phyloP scores from a whole-genome alignment of 1,140 invertebrate species.

The Drosophila setifemur region DNA sequence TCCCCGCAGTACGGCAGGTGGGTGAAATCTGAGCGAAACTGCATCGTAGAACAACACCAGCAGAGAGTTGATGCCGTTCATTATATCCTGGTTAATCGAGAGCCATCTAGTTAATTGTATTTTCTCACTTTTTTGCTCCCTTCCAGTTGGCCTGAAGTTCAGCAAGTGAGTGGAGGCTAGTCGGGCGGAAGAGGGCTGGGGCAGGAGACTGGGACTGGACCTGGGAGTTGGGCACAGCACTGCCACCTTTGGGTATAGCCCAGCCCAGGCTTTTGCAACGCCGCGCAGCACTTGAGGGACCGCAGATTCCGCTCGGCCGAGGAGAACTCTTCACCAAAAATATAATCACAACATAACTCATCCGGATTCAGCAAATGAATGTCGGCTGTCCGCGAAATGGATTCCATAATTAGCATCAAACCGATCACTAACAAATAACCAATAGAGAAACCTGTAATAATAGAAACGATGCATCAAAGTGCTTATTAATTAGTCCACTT shows the following conservation, averaged over 20 bases:
- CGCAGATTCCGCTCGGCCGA: not conserved
- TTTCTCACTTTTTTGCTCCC: not conserved
- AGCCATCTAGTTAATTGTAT: constrained; percentile 12
- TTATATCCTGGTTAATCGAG: constrained; percentile 18
- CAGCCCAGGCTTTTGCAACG: not conserved
- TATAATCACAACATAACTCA: constrained; percentile 19
- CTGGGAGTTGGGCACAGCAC: not conserved
- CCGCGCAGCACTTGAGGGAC: constrained; percentile 23
- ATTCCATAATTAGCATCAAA: constrained; percentile 56
- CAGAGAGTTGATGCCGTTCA: not conserved
- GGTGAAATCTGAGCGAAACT: constrained; percentile 15
- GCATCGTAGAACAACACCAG: not conserved
- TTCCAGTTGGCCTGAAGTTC: constrained; percentile 61
- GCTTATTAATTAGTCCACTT: constrained; percentile 21
- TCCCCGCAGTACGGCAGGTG: constrained; percentile 64
- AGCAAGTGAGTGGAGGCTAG: constrained; percentile 60
- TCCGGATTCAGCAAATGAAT: constrained; percentile 23
- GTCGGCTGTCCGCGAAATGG: constrained; percentile 6
- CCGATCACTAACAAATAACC: constrained; percentile 51
- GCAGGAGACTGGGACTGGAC: not conserved
- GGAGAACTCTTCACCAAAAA: not conserved
- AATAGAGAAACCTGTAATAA: constrained; percentile 34
- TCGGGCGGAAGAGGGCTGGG: constrained; percentile 22
- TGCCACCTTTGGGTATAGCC: not conserved
- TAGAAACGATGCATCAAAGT: constrained; percentile 31